Conservation (phyloP, 1,140 invertebrate species). For the Lethrus apterus region DNA sequence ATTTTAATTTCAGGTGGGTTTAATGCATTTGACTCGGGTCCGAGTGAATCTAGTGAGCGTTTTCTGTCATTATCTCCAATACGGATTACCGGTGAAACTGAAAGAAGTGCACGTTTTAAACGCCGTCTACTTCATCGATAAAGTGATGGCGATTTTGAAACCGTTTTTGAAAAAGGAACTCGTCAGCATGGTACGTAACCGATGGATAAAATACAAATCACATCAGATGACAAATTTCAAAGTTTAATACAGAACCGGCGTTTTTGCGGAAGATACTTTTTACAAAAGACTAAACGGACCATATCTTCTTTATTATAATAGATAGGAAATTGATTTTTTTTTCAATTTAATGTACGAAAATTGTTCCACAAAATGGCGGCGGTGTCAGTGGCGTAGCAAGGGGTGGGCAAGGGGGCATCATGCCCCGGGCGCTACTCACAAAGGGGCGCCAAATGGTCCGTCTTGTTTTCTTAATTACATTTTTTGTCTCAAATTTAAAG, state of each 20-base stretch:
- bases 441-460: too few relatives aligned
- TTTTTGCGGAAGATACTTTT: not conserved
- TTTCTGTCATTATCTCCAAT: slow-evolving; percentile 45
- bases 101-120: slow-evolving; percentile 58
- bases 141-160: slow-evolving; percentile 51
- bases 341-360: not conserved
- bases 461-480: too few relatives aligned
- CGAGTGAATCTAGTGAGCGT: slow-evolving; percentile 41
- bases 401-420: too few relatives aligned
- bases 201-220: too few relatives aligned
- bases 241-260: not conserved
- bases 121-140: slow-evolving; percentile 55
- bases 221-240: not conserved
- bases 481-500: too few relatives aligned
- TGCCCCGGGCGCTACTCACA: too few relatives aligned
- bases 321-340: not conserved
- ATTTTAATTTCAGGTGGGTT: slow-evolving; percentile 27
- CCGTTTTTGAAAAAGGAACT: slow-evolving; percentile 60
- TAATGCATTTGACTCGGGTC: slow-evolving; percentile 51
- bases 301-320: not conserved
- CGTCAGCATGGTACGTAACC: slow-evolving; percentile 54
- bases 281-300: not conserved
- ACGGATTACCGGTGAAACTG: slow-evolving; percentile 55
- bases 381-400: too few relatives aligned
- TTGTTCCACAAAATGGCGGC: not conserved